phyloP scores from a whole-genome alignment of 2,797 vertebrate genomes.

The Brotula barbata region DNA sequence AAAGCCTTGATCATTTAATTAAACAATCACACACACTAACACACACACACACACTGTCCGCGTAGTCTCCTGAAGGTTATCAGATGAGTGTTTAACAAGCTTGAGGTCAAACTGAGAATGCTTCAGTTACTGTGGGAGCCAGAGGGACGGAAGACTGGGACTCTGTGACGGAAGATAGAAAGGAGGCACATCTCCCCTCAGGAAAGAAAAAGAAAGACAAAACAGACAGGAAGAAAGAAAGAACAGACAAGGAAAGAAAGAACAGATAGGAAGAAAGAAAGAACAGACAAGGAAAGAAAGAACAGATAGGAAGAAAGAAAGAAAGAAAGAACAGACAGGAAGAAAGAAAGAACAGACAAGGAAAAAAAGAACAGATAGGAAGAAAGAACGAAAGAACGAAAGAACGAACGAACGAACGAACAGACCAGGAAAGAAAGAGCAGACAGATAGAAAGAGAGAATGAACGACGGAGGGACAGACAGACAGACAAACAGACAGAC shows the following conservation, averaged over 20 bases:
- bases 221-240: not conserved
- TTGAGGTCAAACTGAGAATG: conserved; percentile 36
- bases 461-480: too few relatives aligned
- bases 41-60: not conserved
- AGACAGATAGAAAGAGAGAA: too few relatives aligned
- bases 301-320: too few relatives aligned
- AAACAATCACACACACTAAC: too few relatives aligned
- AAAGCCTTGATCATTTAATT: too few relatives aligned
- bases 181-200: too few relatives aligned
- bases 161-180: conserved; percentile 18
- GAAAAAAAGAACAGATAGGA: not conserved
- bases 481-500: too few relatives aligned
- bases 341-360: not conserved
- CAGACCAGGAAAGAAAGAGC: too few relatives aligned
- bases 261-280: conserved; percentile 6
- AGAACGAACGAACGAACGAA: not conserved
- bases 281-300: too few relatives aligned
- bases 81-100: conserved; percentile 41
- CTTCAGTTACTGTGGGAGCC: conserved; percentile 22
- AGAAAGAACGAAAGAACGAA: conserved; percentile 5
- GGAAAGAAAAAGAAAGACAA: too few relatives aligned
- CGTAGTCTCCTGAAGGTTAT: conserved; percentile 34
- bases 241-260: not conserved
- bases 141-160: conserved; percentile 21
- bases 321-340: too few relatives aligned